Evolutionary conservation across 2,113 vertebrate genomes (phyloP).

Genomic region (Crypturellus undulatus): DNA sequence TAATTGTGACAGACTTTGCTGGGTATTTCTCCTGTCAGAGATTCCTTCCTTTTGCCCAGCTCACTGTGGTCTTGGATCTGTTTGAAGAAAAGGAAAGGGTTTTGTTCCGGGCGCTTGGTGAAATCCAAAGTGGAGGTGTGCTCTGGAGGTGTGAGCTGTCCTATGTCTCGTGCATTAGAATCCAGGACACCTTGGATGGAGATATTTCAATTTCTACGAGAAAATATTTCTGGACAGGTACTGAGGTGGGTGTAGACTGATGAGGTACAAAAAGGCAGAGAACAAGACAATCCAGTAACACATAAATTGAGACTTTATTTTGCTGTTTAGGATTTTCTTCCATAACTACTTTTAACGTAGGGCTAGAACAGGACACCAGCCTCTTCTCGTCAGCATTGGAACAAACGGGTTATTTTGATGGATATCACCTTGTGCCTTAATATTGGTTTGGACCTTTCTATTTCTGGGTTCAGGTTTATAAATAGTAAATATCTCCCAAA

Average conservation of each 20-base stretch:
- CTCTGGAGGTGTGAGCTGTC: background rate
- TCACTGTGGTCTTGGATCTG: fast-evolving
- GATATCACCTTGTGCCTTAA: background rate
- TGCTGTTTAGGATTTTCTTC: background rate
- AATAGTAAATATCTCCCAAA: background rate
- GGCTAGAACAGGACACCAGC: fast-evolving
- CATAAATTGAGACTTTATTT: background rate
- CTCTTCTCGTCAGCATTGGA: background rate
- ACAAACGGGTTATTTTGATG: fast-evolving
- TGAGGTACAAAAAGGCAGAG: background rate
- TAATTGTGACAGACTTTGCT: background rate
- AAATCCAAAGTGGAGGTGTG: background rate
- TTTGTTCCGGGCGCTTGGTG: background rate
- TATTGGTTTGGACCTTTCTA: background rate
- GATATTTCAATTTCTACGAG: background rate
- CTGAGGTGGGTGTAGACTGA: fast-evolving
- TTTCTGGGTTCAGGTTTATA: background rate
- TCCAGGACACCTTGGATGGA: background rate
- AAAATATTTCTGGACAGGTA: background rate
- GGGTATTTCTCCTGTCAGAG: background rate
- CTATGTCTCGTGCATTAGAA: background rate
- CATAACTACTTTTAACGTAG: background rate
- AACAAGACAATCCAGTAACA: background rate
- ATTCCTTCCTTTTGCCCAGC: background rate
- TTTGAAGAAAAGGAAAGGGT: background rate